Conservation (phyloP, 2,888 invertebrate species). For the Meiosimyza decipiens region DNA sequence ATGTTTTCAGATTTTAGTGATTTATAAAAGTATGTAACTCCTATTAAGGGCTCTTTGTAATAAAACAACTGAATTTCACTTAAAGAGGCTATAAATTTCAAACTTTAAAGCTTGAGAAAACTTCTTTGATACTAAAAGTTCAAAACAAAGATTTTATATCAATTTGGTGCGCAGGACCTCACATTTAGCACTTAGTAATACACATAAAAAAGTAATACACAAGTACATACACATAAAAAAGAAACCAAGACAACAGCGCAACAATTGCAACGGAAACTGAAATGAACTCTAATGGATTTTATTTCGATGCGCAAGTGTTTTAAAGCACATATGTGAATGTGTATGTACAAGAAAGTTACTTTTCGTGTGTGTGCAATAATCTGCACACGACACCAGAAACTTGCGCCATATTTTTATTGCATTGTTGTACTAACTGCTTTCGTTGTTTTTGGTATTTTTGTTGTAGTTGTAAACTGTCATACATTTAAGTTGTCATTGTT, state of each 20-base stretch:
- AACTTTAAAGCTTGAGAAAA: background rate
- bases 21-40: too few species aligned
- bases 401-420: slow-evolving; percentile 23
- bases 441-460: background rate
- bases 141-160: background rate
- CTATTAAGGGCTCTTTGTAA: too few species aligned
- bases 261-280: slow-evolving; percentile 27
- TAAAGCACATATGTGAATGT: slow-evolving; percentile 13
- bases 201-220: background rate
- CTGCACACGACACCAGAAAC: slow-evolving; percentile 29
- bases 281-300: slow-evolving; percentile 34
- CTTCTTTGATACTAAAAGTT: background rate
- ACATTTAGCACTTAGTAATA: background rate
- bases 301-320: slow-evolving; percentile 25
- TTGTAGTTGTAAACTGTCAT: slow-evolving; percentile 7
- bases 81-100: background rate
- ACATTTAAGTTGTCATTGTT: slow-evolving; percentile 10
- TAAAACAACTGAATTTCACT: background rate
- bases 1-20: too few species aligned
- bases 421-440: too few species aligned
- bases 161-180: background rate
- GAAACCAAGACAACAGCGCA: slow-evolving; percentile 3
- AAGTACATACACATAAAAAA: background rate
- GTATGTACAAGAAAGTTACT: background rate
- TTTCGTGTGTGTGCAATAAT: slow-evolving; percentile 20